Conservation (phyloP, 1,140 invertebrate genomes). For the Ectropis grisescens region DNA sequence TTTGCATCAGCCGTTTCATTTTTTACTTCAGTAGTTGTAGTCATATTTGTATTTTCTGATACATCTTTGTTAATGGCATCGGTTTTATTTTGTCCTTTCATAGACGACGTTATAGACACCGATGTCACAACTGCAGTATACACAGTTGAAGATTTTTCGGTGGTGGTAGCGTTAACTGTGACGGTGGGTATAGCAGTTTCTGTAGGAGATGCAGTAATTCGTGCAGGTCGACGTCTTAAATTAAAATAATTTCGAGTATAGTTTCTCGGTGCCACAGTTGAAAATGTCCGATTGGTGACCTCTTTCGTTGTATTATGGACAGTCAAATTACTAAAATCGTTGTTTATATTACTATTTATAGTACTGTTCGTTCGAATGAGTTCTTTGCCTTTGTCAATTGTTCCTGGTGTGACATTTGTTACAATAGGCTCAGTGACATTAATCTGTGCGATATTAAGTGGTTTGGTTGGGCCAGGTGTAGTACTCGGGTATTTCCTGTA, state of each 20-base stretch:
- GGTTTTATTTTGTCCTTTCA: constrained; percentile 59
- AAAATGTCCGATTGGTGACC: no score
- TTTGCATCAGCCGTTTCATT: constrained; percentile 14
- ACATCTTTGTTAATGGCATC: constrained; percentile 26
- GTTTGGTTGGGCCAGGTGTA: constrained; percentile 35
- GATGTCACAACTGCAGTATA: constrained; percentile 69
- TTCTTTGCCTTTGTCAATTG: constrained; percentile 27
- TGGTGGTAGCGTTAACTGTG: constrained; percentile 29
- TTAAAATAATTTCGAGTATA: constrained; percentile 50
- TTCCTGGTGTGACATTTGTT: constrained; percentile 28
- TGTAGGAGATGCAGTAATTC: constrained; percentile 33
- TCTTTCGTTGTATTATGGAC: no score
- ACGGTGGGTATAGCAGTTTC: constrained; percentile 25
- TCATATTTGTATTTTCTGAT: constrained; percentile 29
- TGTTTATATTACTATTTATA: constrained; percentile 7
- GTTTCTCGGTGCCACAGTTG: constrained; percentile 27
- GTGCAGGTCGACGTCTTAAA: constrained; percentile 39
- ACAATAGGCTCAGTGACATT: constrained; percentile 37
- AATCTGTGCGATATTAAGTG: constrained; percentile 22
- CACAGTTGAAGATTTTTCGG: constrained; percentile 54
- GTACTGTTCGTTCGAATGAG: constrained; percentile 20
- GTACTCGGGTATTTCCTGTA: constrained; percentile 58
- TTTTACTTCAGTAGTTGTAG: constrained; percentile 20
- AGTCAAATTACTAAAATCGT: no score
- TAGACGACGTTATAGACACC: constrained; percentile 64